These are phyloP conservation scores for Beroe forskalii DNA, from an alignment of 37 sponge, comb jelly and placozoan genomes.

Conservation along the genomic window DNA sequence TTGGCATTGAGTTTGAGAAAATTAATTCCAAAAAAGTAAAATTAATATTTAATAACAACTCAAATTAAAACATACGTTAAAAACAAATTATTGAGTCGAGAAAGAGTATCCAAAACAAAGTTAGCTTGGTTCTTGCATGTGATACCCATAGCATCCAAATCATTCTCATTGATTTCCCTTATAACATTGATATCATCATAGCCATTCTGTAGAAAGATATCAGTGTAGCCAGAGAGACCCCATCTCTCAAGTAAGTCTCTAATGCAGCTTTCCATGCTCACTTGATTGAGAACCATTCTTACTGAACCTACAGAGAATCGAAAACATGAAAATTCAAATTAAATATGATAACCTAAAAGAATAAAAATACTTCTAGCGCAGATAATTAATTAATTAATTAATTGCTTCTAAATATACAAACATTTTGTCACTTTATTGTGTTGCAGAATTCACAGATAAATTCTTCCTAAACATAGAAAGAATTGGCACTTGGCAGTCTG, in stretches of 20 bases:
- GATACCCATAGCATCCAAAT: conserved; percentile 27
- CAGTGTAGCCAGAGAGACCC: background rate
- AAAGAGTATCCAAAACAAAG: background rate
- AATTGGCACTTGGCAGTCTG: too few species aligned
- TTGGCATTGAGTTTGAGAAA: too few species aligned
- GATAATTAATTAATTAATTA: too few species aligned
- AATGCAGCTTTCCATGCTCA: background rate
- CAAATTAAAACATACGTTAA: background rate
- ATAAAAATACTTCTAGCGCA: too few species aligned
- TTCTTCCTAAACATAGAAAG: too few species aligned
- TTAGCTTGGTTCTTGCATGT: conserved; percentile 3
- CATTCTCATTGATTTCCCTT: conserved; percentile 28
- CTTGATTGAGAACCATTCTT: background rate
- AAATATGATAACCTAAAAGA: too few species aligned
- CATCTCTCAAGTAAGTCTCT: conserved; percentile 1
- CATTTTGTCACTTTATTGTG: too few species aligned
- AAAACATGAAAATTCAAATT: too few species aligned
- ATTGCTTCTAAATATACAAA: too few species aligned
- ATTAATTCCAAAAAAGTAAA: too few species aligned
- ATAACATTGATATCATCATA: conserved; percentile 44
- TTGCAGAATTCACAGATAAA: too few species aligned
- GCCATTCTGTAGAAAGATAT: background rate
- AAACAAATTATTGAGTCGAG: background rate
- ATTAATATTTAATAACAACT: too few species aligned
- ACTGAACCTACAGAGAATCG: background rate